Base-by-base conservation (phyloP, 1,140 invertebrate species). In the Orchesella cincta region DNA sequence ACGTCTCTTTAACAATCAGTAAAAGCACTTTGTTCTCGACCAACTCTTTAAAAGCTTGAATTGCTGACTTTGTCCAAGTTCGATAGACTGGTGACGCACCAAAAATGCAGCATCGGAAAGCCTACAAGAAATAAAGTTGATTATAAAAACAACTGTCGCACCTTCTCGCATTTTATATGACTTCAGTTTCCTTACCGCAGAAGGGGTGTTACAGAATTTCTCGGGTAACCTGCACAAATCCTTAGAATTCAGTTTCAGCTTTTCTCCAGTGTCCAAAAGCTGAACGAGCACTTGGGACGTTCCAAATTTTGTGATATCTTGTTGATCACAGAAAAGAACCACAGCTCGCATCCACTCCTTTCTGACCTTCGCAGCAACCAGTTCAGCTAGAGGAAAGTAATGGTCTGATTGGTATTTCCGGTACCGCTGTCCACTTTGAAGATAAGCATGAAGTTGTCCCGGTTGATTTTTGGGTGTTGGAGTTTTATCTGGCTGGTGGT, bases 251-350 rank as follows among this genome's bases (percentile, higher is more conserved):
- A 57, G 8, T 5, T 14, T 57, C 3, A 57, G 8, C 52, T 57
- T 57, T 26, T 57, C 52, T 57, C 52, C 52, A 14, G 52, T 57
- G 23, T 57, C 52, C 14, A 57, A n/a, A 57, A 57, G 52, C 52
- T 57, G 52, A 57, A 57, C 52, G 5, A 14, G 52, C 52, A n/a
- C 23, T n/a, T 57, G 14, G 23, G 12, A 5, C 8, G 8, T 14
- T 14, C 23, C 52, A 46, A 20, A 12, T 46, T 46, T 46, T 8
- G 8, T 46, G 52, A 14, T n/a, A 23, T 57, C 52, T n/a, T 14
- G 5, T 57, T 57, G 52, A 3, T 26, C 14, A n/a, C n/a, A n/a
- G n/a, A n/a, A n/a, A 23, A 57, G 8, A 5, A 57, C 23, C 14
- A 57, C 23, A 3, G 14, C 52, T 23, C 52, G 8, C 8, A 14